A percentile compares a stretch with the other conserved stretches of the same genome.
Conservation (phyloP, 2,113 vertebrate species). For the Scomber colias region DNA sequence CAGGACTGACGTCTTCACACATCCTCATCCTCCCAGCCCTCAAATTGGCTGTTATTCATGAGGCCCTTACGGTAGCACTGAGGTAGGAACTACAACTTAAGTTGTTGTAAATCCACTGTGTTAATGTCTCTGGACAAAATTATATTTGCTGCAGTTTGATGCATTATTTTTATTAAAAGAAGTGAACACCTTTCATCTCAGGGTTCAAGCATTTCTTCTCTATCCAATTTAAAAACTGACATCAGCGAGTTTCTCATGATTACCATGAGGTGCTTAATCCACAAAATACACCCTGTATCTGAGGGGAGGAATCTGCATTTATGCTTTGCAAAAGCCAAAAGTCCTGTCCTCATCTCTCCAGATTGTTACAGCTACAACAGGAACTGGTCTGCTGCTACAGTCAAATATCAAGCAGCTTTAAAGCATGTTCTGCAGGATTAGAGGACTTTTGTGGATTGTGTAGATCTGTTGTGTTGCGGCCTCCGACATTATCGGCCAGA, state of each 20-base stretch:
- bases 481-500: slow-evolving; percentile 21
- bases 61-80: slow-evolving; percentile 2
- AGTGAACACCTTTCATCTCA: slow-evolving; percentile 14
- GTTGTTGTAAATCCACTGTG: slow-evolving; percentile 23
- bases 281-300: slow-evolving; percentile 25
- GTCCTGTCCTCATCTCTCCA: slow-evolving; percentile 5
- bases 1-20: slow-evolving; percentile 53
- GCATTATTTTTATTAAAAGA: slow-evolving; percentile 41
- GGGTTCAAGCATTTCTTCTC: slow-evolving; percentile 18
- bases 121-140: slow-evolving; percentile 18
- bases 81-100: slow-evolving; percentile 17
- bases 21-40: slow-evolving; percentile 26
- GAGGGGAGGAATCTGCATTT: slow-evolving; percentile 48
- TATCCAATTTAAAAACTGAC: slow-evolving; percentile 14
- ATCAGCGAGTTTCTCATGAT: slow-evolving; percentile 17
- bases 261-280: slow-evolving; percentile 32
- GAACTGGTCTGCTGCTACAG: slow-evolving; percentile 31
- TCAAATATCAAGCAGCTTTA: slow-evolving; percentile 77
- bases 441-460: slow-evolving; percentile 58
- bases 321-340: slow-evolving; percentile 35
- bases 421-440: slow-evolving; percentile 65
- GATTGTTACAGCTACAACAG: slow-evolving; percentile 44
- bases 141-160: slow-evolving; percentile 25
- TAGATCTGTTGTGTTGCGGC: slow-evolving; percentile 48
- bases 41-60: slow-evolving; percentile 36